These are phyloP conservation scores for Dynastes grantii DNA, from an alignment of 2,888 invertebrate species.

Conservation along the genomic window DNA sequence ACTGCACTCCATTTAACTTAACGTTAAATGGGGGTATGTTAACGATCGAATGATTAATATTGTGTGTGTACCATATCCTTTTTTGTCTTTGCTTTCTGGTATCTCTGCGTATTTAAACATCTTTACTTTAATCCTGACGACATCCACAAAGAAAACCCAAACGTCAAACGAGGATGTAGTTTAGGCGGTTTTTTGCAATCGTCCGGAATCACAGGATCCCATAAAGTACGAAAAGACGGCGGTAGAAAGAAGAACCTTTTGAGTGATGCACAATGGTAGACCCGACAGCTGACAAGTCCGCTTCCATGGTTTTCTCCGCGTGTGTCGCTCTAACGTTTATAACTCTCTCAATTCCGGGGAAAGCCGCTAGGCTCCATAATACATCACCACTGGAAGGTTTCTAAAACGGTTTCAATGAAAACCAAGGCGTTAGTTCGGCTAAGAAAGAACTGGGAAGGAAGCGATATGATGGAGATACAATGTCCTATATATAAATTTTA, in stretches of 20 bases:
- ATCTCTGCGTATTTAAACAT: slow-evolving; percentile 4
- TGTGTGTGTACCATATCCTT: not conserved
- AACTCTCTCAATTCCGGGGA: not conserved
- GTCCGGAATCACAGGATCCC: not conserved
- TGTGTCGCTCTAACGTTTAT: slow-evolving; percentile 4
- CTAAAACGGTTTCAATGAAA: slow-evolving; percentile 1
- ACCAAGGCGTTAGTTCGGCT: not conserved
- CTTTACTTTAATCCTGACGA: slow-evolving; percentile 17
- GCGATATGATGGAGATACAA: not conserved
- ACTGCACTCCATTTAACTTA: not conserved
- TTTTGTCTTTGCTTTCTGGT: not conserved
- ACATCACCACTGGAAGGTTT: not conserved
- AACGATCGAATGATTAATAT: not conserved
- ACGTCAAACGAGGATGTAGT: slow-evolving; percentile 8
- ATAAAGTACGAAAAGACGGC: not conserved
- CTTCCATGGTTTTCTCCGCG: not conserved
- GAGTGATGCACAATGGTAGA: slow-evolving; percentile 18
- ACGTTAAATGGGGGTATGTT: not conserved
- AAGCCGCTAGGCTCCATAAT: slow-evolving; percentile 14
- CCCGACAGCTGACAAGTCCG: slow-evolving; percentile 6
- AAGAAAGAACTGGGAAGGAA: not conserved
- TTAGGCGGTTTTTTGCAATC: not conserved
- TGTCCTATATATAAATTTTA: not conserved
- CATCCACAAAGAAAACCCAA: slow-evolving; percentile 26
- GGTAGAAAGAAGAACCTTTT: slow-evolving; percentile 20